Evolutionary conservation across 1,140 invertebrate species (phyloP).

Genomic region (Trichoplusia ni): DNA sequence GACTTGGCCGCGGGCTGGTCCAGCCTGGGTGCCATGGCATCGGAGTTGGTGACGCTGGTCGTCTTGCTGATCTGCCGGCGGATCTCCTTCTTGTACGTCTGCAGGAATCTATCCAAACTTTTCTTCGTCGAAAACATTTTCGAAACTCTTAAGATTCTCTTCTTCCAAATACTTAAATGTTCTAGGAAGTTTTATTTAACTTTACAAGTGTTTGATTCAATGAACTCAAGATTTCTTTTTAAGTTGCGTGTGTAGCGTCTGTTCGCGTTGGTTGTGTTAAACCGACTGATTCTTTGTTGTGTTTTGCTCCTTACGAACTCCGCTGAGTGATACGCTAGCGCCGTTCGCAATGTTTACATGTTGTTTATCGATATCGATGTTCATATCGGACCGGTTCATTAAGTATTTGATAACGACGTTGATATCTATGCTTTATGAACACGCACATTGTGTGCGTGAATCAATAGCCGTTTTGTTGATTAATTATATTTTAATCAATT

Average conservation of each 20-base stretch:
- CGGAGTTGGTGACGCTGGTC: conserved; percentile 82
- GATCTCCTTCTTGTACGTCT: conserved; percentile 76
- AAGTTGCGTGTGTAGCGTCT: conserved; percentile 40
- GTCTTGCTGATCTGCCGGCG: conserved; percentile 82
- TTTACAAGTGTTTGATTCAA: conserved; percentile 33
- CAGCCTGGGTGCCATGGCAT: conserved; percentile 78
- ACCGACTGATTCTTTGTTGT: conserved; percentile 79
- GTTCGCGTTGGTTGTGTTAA: conserved; percentile 64
- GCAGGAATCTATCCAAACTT: conserved; percentile 69
- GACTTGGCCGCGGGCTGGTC: conserved; percentile 61
- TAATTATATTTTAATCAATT: too few species aligned
- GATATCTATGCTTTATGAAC: not conserved
- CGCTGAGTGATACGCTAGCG: conserved; percentile 62
- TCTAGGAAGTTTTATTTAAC: conserved; percentile 1
- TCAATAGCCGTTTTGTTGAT: too few species aligned
- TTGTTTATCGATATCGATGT: conserved; percentile 64
- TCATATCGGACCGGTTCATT: not conserved
- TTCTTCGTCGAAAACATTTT: conserved; percentile 77
- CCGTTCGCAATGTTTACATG: conserved; percentile 69
- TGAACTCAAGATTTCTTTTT: conserved; percentile 20
- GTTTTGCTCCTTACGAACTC: conserved; percentile 67
- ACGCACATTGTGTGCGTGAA: not conserved
- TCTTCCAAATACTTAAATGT: conserved; percentile 25
- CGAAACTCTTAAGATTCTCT: conserved; percentile 17
- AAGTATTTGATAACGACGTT: not conserved